Evolutionary conservation across 2,888 invertebrate species (phyloP).

Genomic region (Caenorhabditis virilis): DNA sequence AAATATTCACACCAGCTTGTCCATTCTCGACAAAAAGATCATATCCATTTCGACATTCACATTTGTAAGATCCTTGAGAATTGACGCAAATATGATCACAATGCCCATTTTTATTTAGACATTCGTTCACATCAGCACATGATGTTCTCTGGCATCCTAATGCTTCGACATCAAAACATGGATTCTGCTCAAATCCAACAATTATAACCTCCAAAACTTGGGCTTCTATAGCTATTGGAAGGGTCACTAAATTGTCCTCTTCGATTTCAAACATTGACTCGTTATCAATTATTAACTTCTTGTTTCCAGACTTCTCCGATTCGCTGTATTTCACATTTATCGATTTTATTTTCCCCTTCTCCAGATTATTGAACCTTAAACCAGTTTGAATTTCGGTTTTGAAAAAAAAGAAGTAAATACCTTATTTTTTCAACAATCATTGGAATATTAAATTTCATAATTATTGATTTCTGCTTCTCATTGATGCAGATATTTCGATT

Average conservation of each 20-base stretch:
- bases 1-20: slow-evolving; percentile 85
- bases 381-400: neutral
- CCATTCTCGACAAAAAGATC: slow-evolving; percentile 85
- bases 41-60: slow-evolving; percentile 76
- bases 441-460: slow-evolving; percentile 41
- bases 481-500: slow-evolving; percentile 3
- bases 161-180: slow-evolving; percentile 57
- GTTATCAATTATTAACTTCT: slow-evolving; percentile 29
- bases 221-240: slow-evolving; percentile 49
- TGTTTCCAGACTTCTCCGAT: slow-evolving; percentile 6
- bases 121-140: slow-evolving; percentile 66
- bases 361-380: slow-evolving; percentile 43
- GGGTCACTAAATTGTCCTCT: slow-evolving; percentile 19
- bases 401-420: slow-evolving; percentile 9
- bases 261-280: slow-evolving; percentile 20
- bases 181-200: slow-evolving; percentile 47
- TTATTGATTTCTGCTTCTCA: neutral
- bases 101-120: slow-evolving; percentile 65
- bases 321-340: slow-evolving; percentile 49
- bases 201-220: slow-evolving; percentile 44
- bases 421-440: slow-evolving; percentile 47
- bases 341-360: slow-evolving; percentile 39
- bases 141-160: slow-evolving; percentile 48
- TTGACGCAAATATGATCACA: slow-evolving; percentile 68
- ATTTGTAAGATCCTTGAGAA: slow-evolving; percentile 76